Base-by-base conservation (phyloP, 1,140 invertebrate species). In the Rhopalosiphum padi region DNA sequence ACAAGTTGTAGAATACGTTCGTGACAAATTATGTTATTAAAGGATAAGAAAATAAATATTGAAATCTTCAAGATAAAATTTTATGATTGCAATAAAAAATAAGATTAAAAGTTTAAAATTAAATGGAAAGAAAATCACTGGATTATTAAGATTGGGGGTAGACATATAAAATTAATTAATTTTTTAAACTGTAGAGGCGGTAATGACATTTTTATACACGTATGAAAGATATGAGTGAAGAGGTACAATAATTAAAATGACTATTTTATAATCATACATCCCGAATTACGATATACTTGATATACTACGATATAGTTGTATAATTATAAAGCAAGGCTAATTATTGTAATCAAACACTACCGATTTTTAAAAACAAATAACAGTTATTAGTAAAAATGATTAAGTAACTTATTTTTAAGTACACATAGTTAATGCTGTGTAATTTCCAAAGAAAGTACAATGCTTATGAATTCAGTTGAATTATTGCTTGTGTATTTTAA, bases 31-130 rank as follows among this genome's bases (percentile, higher is more conserved):
- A 85, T 43, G 4, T 30, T 41, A 43, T 85, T 43, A 43, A 85
- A 41, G 83, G 37, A 85, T 85, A 25, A 85, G 83, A 85, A 85
- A 85, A 25, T 85, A 85, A 85, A 43, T 43, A 85, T 85, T 85
- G 30, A 85, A 85, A 30, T 41, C 23, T 43, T 23, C 22, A 43
- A 43, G 83, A n/a, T 85, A 43, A 85, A 85, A 85, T 85, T 85
- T 85, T 43, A 85, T 85, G 37, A 85, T 41, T 85, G 23, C 25
- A 77, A 85, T 41, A 11, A 41, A 43, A 85, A 43, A 25, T 85
- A 43, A 25, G 83, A 85, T 43, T 25, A 85, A 85, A 85, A 85
- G 21, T 85, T 11, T 85, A 85, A 85, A 85, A 43, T 85, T 43
- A 23, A 85, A 85, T 41, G 22, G 22, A 43, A 43, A 41, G 7